These are phyloP conservation scores for Nebria salina DNA, from an alignment of 2,888 invertebrate species.

Conservation along the genomic window DNA sequence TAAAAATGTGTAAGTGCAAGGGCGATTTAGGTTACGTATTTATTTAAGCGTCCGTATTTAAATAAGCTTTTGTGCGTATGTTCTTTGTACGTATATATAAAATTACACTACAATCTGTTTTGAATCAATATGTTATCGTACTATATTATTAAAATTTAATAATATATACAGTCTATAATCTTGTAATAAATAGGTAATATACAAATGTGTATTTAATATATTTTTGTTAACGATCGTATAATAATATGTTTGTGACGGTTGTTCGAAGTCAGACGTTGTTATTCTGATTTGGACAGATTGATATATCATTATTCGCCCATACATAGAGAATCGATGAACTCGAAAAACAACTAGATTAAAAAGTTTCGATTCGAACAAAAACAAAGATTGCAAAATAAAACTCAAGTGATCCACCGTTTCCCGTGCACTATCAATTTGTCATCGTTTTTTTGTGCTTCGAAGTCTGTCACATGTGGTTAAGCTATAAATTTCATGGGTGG, in stretches of 20 bases:
- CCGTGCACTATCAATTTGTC: conserved; percentile 49
- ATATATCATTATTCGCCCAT: conserved; percentile 26
- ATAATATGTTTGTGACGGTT: background rate
- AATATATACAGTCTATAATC: no score
- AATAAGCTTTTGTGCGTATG: no score
- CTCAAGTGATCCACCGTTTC: background rate
- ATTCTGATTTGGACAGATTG: conserved; percentile 13
- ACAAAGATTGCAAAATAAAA: background rate
- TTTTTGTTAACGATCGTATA: background rate
- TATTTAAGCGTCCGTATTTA: no score
- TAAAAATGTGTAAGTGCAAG: no score
- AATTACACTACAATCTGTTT: no score
- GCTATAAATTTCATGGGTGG: conserved; percentile 48
- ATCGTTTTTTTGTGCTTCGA: conserved; percentile 44
- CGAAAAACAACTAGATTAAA: background rate
- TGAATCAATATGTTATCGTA: no score
- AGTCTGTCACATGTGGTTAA: conserved; percentile 42
- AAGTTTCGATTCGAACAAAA: background rate
- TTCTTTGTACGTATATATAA: no score
- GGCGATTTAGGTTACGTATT: no score
- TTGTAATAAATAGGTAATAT: background rate
- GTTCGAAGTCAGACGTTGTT: background rate
- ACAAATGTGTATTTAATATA: background rate
- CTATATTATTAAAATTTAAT: no score
- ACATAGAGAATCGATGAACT: conserved; percentile 24